Evolutionary conservation across 2,888 invertebrate species (phyloP).

Genomic region (Escarpia spicata): DNA sequence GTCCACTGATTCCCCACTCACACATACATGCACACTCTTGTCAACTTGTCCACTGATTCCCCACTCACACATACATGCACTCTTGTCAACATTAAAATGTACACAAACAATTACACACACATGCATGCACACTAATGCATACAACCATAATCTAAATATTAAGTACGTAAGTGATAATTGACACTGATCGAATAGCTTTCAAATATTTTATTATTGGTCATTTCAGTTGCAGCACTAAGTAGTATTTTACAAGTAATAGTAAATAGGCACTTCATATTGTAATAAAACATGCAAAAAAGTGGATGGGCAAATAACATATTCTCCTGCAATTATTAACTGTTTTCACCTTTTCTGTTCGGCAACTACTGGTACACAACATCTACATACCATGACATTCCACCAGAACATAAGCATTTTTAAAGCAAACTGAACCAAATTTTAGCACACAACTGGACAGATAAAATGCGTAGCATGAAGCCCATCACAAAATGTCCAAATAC

Average conservation of each 20-base stretch:
- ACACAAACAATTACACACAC: too few relatives aligned
- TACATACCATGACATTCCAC: not conserved
- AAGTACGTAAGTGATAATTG: too few relatives aligned
- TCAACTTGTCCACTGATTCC: too few relatives aligned
- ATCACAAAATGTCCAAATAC: not conserved
- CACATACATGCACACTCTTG: too few relatives aligned
- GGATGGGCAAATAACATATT: not conserved
- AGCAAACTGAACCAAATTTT: not conserved
- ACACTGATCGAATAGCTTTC: not conserved
- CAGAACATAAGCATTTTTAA: not conserved
- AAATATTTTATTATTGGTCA: not conserved
- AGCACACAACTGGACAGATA: not conserved
- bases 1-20: too few relatives aligned
- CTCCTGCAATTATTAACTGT: too few relatives aligned
- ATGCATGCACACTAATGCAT: too few relatives aligned
- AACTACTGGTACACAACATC: too few relatives aligned
- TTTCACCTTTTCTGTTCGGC: too few relatives aligned
- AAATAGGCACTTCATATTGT: conserved; percentile 12
- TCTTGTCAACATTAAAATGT: too few relatives aligned
- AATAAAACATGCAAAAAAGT: not conserved
- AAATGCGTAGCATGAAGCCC: not conserved
- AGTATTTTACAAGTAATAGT: not conserved
- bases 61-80: too few relatives aligned
- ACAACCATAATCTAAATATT: too few relatives aligned
- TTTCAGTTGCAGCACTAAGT: conserved; percentile 1